phyloP scores from a whole-genome alignment of 2,113 vertebrate genomes.

The Chlorocebus sabaeus region DNA sequence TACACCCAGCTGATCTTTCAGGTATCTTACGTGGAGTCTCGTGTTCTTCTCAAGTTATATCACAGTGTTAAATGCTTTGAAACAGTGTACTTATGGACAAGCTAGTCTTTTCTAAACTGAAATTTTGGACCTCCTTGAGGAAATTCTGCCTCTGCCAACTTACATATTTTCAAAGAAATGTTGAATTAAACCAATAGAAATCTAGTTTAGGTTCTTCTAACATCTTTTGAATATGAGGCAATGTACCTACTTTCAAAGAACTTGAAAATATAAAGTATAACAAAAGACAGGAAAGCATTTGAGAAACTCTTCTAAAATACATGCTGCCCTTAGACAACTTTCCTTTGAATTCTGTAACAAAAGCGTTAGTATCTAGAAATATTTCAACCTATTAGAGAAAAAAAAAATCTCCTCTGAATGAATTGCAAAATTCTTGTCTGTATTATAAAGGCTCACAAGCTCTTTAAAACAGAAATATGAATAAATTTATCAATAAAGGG shows the following conservation, averaged over 20 bases:
- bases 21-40: conserved; percentile 52
- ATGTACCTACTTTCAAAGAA: conserved; percentile 61
- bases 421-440: conserved; percentile 16
- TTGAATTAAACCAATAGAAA: conserved; percentile 65
- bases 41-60: conserved; percentile 72
- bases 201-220: conserved; percentile 60
- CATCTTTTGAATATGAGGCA: conserved; percentile 66
- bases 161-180: conserved; percentile 70
- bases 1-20: conserved; percentile 68
- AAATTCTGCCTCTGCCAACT: conserved; percentile 64
- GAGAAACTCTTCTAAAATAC: conserved; percentile 67
- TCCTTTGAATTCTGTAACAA: conserved; percentile 64
- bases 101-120: conserved; percentile 68
- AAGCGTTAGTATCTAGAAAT: conserved; percentile 53
- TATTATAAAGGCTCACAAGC: background rate
- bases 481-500: conserved; percentile 4
- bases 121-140: conserved; percentile 65
- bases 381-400: conserved; percentile 25
- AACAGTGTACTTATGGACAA: conserved; percentile 68
- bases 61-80: conserved; percentile 74
- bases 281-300: conserved; percentile 71
- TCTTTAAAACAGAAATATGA: conserved; percentile 33
- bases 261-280: conserved; percentile 68
- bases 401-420: background rate
- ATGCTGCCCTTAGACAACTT: conserved; percentile 59